Evolutionary conservation across 2,888 invertebrate species (phyloP).

Genomic region (Platerodrilus igneus): DNA sequence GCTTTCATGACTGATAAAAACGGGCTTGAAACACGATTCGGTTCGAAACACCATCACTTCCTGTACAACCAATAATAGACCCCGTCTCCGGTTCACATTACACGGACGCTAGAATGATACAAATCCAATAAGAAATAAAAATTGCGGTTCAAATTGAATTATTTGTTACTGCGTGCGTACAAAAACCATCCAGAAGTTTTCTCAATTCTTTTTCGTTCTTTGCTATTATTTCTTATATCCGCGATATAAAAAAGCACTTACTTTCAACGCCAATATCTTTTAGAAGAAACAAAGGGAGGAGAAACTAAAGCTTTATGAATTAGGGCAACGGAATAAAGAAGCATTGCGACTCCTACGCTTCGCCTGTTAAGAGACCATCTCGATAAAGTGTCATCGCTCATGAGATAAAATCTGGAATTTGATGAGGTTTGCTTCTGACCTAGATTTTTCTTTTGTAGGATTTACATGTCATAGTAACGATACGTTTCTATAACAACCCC

Average conservation of each 20-base stretch:
- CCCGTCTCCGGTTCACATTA: constrained; percentile 38
- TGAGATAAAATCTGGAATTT: constrained; percentile 38
- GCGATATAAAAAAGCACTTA: constrained; percentile 37
- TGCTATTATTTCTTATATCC: constrained; percentile 22
- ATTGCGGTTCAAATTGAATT: constrained; percentile 21
- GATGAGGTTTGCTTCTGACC: no score
- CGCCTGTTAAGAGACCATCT: constrained; percentile 47
- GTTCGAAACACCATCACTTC: constrained; percentile 36
- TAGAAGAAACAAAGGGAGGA: constrained; percentile 35
- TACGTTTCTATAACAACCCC: no score
- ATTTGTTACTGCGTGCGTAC: constrained; percentile 15
- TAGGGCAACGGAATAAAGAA: constrained; percentile 44
- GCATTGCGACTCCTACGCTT: constrained; percentile 37
- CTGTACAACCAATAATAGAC: constrained; percentile 36
- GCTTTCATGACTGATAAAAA: no score
- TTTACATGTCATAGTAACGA: no score
- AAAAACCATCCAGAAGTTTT: no score
- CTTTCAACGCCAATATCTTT: constrained; percentile 40
- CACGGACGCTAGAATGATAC: constrained; percentile 33
- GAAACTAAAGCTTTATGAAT: constrained; percentile 46
- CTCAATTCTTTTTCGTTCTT: no score
- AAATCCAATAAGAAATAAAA: constrained; percentile 30
- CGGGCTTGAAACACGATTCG: no score
- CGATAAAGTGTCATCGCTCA: constrained; percentile 47
- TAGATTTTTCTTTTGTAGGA: no score